A percentile compares a stretch with the other conserved stretches of the same genome.
Evolutionary conservation across 1,140 invertebrate species (phyloP).

Genomic region (Bactericera cockerelli): DNA sequence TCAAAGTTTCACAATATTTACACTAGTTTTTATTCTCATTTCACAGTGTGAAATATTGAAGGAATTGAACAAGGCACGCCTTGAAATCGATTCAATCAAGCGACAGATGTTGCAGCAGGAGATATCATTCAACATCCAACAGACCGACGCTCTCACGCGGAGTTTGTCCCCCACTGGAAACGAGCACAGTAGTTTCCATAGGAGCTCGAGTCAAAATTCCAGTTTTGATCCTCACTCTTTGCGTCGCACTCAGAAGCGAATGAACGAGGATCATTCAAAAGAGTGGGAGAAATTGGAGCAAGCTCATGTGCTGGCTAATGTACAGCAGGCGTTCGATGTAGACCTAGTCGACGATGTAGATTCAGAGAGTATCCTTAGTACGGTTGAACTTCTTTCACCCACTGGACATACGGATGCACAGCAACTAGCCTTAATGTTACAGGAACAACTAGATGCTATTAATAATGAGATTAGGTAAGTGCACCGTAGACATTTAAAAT

Average conservation of each 20-base stretch:
- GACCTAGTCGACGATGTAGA: conserved; percentile 39
- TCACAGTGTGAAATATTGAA: conserved; percentile 61
- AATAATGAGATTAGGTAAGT: conserved; percentile 87
- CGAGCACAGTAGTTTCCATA: conserved; percentile 45
- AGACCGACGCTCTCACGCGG: conserved; percentile 67
- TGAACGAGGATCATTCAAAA: conserved; percentile 27
- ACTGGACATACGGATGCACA: conserved; percentile 82
- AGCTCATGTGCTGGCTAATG: conserved; percentile 80
- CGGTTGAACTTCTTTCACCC: conserved; percentile 44
- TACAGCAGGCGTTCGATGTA: conserved; percentile 77
- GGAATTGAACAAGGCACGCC: conserved; percentile 68
- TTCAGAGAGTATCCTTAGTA: conserved; percentile 53
- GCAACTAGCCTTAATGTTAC: conserved; percentile 92
- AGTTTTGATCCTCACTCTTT: conserved; percentile 65
- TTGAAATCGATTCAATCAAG: conserved; percentile 78
- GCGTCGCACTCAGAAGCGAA: conserved; percentile 31
- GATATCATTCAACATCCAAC: conserved; percentile 82
- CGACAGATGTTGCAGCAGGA: conserved; percentile 78
- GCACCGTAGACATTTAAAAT: no score
- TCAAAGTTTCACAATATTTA: no score
- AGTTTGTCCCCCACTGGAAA: conserved; percentile 63
- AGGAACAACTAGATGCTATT: conserved; percentile 98
- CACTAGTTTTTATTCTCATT: no score
- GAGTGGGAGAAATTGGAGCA: conserved; percentile 94
- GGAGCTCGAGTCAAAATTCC: conserved; percentile 51